Conservation (phyloP, 2,797 vertebrate genomes). For the Sphenodon punctatus region DNA sequence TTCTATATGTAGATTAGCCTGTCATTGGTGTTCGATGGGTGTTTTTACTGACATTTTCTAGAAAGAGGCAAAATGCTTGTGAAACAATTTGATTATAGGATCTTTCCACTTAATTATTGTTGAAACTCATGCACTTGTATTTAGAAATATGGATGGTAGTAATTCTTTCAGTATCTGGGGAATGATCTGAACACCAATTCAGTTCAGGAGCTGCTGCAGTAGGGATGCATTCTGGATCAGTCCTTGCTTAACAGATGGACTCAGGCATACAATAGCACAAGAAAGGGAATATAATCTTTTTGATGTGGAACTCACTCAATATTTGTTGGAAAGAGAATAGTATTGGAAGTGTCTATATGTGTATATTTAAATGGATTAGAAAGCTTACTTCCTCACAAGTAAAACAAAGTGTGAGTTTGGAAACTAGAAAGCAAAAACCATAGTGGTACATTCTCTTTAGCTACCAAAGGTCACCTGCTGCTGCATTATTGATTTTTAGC, state of each 20-base stretch:
- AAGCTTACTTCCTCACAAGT: not conserved
- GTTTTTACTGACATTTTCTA: not conserved
- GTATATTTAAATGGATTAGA: no score
- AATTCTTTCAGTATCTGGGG: constrained; percentile 60
- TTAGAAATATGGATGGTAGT: constrained; percentile 19
- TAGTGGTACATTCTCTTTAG: constrained; percentile 64
- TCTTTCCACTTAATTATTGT: not conserved
- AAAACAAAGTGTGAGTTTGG: constrained; percentile 22
- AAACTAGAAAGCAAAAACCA: constrained; percentile 25
- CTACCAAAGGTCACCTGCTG: constrained; percentile 52
- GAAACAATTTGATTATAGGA: not conserved
- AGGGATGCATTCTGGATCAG: constrained; percentile 82
- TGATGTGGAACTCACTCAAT: no score
- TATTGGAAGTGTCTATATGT: no score
- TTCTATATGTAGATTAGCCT: constrained; percentile 12
- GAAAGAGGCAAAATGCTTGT: not conserved
- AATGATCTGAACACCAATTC: constrained; percentile 82
- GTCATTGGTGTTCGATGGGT: not conserved
- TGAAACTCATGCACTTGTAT: not conserved
- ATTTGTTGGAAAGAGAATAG: no score
- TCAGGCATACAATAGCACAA: constrained; percentile 55
- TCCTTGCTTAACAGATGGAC: constrained; percentile 79
- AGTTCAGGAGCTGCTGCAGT: constrained; percentile 85
- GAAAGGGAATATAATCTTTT: constrained; percentile 44
- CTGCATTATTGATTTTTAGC: constrained; percentile 73